Evolutionary conservation across 2,888 invertebrate species (phyloP).

Genomic region (Oligia strigilis): DNA sequence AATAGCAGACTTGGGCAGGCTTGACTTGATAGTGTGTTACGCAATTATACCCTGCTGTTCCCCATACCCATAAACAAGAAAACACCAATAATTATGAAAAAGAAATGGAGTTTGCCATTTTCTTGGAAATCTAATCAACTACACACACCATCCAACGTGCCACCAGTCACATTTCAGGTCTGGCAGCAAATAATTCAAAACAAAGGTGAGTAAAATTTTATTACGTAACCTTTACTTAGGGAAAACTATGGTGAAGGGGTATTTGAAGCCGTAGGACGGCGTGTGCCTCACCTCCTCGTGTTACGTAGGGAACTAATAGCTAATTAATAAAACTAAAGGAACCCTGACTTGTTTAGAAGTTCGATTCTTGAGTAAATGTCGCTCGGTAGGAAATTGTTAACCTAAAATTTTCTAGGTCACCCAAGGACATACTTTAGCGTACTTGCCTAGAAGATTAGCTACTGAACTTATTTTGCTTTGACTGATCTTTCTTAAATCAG

Average conservation of each 20-base stretch:
- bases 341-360: slow-evolving; percentile 19
- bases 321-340: slow-evolving; percentile 57
- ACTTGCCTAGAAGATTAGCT: no score
- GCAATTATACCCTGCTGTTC: no score
- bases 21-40: no score
- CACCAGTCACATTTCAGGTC: slow-evolving; percentile 19
- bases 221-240: slow-evolving; percentile 28
- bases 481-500: neutral
- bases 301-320: slow-evolving; percentile 45
- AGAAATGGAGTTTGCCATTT: neutral
- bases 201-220: slow-evolving; percentile 4
- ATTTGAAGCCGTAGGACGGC: slow-evolving; percentile 53
- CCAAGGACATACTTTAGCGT: neutral
- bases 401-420: slow-evolving; percentile 14
- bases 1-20: no score
- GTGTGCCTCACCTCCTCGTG: slow-evolving; percentile 24
- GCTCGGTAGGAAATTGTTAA: slow-evolving; percentile 14
- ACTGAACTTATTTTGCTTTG: neutral
- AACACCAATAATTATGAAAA: neutral
- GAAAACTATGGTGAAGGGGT: slow-evolving; percentile 36
- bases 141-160: slow-evolving; percentile 33
- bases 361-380: slow-evolving; percentile 7
- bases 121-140: slow-evolving; percentile 2
- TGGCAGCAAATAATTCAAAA: slow-evolving; percentile 25
- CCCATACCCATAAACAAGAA: neutral